Percentiles rank a stretch among this genome's conserved stretches.
These are phyloP conservation scores for Cecropterus lyciades DNA, from an alignment of 1,140 invertebrate genomes.

Conservation along the genomic window DNA sequence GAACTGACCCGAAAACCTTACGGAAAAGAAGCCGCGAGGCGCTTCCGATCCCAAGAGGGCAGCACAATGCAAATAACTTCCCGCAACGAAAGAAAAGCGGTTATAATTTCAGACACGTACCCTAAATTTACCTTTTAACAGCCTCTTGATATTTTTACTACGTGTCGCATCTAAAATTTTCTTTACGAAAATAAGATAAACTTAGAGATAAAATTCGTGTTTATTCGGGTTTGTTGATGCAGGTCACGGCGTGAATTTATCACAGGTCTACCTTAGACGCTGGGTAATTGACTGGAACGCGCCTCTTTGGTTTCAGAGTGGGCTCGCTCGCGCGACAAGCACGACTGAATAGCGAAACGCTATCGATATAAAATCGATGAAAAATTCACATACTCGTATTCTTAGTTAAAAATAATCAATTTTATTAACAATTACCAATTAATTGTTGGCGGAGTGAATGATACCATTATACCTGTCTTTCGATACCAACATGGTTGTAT, in stretches of 20 bases:
- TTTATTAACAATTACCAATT: no score
- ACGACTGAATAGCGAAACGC: background rate
- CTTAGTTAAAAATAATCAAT: no score
- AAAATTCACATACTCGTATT: no score
- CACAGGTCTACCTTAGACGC: constrained; percentile 61
- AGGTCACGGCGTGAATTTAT: constrained; percentile 68
- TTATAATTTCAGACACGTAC: constrained; percentile 64
- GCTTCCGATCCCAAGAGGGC: constrained; percentile 15
- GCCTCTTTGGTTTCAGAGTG: constrained; percentile 43
- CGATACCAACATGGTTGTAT: no score
- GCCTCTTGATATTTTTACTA: constrained; percentile 72
- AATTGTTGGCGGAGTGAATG: no score
- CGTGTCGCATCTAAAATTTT: constrained; percentile 64
- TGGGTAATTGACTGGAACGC: constrained; percentile 65
- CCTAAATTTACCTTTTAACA: constrained; percentile 73
- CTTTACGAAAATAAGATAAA: constrained; percentile 63
- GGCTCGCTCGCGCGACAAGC: constrained; percentile 18
- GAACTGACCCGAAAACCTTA: constrained; percentile 2
- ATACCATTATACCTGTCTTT: no score
- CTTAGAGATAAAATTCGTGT: constrained; percentile 59
- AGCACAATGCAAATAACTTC: constrained; percentile 28
- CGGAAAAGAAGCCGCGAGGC: background rate
- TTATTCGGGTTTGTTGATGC: constrained; percentile 63
- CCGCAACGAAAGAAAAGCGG: constrained; percentile 17
- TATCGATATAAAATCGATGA: no score